Conservation (phyloP, 2,113 vertebrate species). For the Caretta caretta region DNA sequence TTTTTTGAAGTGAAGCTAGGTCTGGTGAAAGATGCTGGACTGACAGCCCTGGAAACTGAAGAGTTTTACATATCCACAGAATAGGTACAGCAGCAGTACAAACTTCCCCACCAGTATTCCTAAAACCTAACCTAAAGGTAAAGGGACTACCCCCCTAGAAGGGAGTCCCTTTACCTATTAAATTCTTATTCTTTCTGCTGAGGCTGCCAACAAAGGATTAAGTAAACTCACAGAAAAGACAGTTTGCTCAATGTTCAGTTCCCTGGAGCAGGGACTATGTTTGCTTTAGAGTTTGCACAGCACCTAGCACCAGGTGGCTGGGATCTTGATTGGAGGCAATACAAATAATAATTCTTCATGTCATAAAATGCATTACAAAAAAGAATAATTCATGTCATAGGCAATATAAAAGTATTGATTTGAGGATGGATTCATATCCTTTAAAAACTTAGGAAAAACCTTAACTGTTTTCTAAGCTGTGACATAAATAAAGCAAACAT, state of each 20-base stretch:
- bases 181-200: neutral
- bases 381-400: neutral
- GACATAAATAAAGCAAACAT: constrained; percentile 60
- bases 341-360: neutral
- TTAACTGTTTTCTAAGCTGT: too few relatives aligned
- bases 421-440: neutral
- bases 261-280: neutral
- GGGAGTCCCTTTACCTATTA: neutral
- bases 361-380: neutral
- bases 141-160: neutral
- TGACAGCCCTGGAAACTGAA: neutral
- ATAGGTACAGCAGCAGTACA: neutral
- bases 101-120: neutral
- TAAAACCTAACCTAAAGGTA: neutral
- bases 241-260: neutral
- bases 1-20: fast-evolving
- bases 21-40: neutral
- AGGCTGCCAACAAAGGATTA: neutral
- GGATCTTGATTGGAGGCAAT: neutral
- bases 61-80: neutral
- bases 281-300: neutral
- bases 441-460: too few relatives aligned
- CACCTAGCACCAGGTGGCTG: neutral
- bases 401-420: neutral
- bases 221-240: neutral